These are phyloP conservation scores for Synergus japonicus DNA, from an alignment of 2,888 invertebrate genomes.

Conservation along the genomic window DNA sequence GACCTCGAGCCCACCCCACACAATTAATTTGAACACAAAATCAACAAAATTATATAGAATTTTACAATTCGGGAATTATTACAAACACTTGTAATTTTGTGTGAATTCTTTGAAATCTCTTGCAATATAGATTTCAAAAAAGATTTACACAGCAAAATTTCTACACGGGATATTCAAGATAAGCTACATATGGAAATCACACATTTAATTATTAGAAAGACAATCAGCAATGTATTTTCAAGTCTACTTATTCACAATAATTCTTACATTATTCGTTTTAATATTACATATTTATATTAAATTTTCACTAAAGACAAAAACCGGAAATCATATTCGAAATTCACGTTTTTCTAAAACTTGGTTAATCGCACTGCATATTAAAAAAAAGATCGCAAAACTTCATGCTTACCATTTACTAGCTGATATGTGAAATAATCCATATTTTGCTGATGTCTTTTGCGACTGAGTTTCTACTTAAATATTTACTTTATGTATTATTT, in stretches of 20 bases:
- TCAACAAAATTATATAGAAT: no score
- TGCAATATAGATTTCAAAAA: no score
- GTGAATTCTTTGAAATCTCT: no score
- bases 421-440: slow-evolving; percentile 54
- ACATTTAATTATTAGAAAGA: not conserved
- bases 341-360: slow-evolving; percentile 38
- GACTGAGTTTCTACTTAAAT: slow-evolving; percentile 58
- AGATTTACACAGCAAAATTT: no score
- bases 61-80: no score
- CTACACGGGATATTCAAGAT: no score
- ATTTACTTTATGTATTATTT: not conserved
- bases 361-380: slow-evolving; percentile 55
- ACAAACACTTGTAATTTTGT: no score
- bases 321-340: not conserved
- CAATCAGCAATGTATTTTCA: not conserved
- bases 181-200: no score
- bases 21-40: no score
- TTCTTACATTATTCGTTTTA: not conserved
- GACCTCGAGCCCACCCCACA: no score
- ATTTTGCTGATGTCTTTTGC: slow-evolving; percentile 54
- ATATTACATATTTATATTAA: not conserved
- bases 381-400: no score
- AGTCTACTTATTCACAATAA: not conserved
- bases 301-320: not conserved
- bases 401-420: no score